Evolutionary conservation across 2,888 invertebrate genomes (phyloP).

Genomic region (Sphinx pinastri): DNA sequence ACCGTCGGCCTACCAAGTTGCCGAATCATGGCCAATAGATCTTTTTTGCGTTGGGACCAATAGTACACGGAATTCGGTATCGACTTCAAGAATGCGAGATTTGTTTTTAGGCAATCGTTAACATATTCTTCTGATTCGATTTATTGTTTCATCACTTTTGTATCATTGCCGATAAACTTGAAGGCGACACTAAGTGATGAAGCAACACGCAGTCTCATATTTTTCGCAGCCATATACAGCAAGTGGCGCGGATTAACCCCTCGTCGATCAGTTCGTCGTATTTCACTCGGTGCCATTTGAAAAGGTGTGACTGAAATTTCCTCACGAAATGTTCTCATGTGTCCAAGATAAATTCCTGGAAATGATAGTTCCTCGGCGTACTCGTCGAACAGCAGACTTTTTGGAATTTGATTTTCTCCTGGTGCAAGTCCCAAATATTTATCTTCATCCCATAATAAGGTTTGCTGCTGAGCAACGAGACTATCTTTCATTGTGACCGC

Average conservation of each 20-base stretch:
- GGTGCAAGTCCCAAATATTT: constrained; percentile 38
- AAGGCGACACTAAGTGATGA: constrained; percentile 36
- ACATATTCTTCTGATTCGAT: constrained; percentile 50
- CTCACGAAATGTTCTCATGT: constrained; percentile 25
- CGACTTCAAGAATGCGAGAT: constrained; percentile 54
- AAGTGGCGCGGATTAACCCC: constrained; percentile 52
- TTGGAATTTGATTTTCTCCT: constrained; percentile 37
- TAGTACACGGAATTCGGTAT: constrained; percentile 59
- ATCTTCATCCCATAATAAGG: constrained; percentile 42
- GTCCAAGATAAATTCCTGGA: constrained; percentile 45
- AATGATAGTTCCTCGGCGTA: constrained; percentile 62
- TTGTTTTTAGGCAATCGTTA: constrained; percentile 48
- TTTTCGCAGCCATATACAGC: constrained; percentile 64
- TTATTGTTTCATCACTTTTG: constrained; percentile 45
- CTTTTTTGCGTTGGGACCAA: constrained; percentile 56
- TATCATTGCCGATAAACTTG: constrained; percentile 45
- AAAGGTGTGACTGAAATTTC: constrained; percentile 20
- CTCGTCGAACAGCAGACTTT: constrained; percentile 50
- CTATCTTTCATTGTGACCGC: constrained; percentile 38
- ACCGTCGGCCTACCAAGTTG: constrained; percentile 58
- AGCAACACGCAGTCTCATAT: constrained; percentile 43
- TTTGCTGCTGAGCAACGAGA: constrained; percentile 42
- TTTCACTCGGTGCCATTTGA: constrained; percentile 45
- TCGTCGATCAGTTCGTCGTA: constrained; percentile 50
- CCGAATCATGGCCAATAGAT: constrained; percentile 62